Evolutionary conservation across 2,113 vertebrate genomes (phyloP).

Genomic region (Ageneiosus marmoratus): DNA sequence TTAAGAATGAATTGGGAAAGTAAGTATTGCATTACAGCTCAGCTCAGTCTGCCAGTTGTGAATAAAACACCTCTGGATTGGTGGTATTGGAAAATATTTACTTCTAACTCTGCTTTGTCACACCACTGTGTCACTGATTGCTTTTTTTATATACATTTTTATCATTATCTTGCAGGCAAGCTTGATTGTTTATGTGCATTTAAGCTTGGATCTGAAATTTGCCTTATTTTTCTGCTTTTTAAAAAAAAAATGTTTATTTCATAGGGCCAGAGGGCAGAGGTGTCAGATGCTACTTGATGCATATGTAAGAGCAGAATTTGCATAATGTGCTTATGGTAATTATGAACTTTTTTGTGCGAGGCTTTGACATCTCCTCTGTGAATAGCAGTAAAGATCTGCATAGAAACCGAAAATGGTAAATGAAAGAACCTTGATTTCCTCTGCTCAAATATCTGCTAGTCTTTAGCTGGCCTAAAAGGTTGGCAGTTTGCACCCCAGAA

Average conservation of each 20-base stretch:
- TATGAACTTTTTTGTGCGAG: slow-evolving; percentile 15
- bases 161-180: not conserved
- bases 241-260: not conserved
- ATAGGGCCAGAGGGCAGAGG: slow-evolving; percentile 12
- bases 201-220: not conserved
- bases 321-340: slow-evolving; percentile 19
- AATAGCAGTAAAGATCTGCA: not conserved
- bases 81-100: not conserved
- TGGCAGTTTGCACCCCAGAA: not conserved
- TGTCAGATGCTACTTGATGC: slow-evolving; percentile 25
- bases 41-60: not conserved
- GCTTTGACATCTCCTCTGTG: not conserved
- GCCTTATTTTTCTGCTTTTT: not conserved
- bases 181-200: not conserved
- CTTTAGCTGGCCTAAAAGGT: too few relatives aligned
- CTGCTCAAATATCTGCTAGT: not conserved
- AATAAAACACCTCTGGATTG: not conserved
- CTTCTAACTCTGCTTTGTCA: not conserved
- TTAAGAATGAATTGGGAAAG: not conserved
- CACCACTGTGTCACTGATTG: not conserved
- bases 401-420: not conserved
- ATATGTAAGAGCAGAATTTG: slow-evolving; percentile 19
- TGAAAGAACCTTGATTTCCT: not conserved
- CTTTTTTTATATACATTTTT: not conserved
- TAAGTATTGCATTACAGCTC: not conserved